Base-by-base conservation (phyloP, 2,113 vertebrate genomes). In the Sarotherodon lohbergeri region DNA sequence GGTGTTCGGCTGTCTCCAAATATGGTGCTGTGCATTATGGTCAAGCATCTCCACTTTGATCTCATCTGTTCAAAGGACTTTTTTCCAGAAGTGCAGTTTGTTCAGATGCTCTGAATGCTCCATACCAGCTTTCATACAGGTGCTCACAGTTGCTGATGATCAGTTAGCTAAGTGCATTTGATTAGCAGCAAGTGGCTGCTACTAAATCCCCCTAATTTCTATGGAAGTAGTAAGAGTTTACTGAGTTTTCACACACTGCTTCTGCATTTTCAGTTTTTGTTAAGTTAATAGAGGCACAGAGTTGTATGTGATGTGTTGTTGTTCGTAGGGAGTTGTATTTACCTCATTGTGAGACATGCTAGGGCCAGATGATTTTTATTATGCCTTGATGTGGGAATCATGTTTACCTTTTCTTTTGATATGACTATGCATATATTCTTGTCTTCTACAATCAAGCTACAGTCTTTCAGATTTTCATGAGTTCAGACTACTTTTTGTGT, bases 391-490 rank as follows among this genome's bases (percentile, higher is more conserved):
- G 17, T 34, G 1, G 32, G 6, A 66, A 66, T 39, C 34, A 36
- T 66, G 4, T 66, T 66, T 39, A 66, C 61, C 61, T 39, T 66
- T 66, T 39, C 10, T 39, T 66, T 39, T 36, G 32, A 36, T 63
- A 4, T 1, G 0, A 63, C 59, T 63, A n/a, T 63, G 32, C 17
- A 66, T 66, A 66, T 39, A 13, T 39, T 13, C 34, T 39, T 3
- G 32, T 39, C 19, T 39, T 22, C 61, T 36, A 66, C 19, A 39
- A 39, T 66, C 61, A 39, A 66, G 61, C 61, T 39, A 39, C 19
- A 66, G 34, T 1, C 19, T 66, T 66, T 66, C 1, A 13, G 34
- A 66, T 39, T 39, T 0, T 39, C 61, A 39, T 0, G 0, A 39
- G 32, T 41, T 39, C 34, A 68, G 63, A 41, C 19, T 3, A 68